Conservation (phyloP, 2,113 vertebrate genomes). For the Gallinago jamesoni region DNA sequence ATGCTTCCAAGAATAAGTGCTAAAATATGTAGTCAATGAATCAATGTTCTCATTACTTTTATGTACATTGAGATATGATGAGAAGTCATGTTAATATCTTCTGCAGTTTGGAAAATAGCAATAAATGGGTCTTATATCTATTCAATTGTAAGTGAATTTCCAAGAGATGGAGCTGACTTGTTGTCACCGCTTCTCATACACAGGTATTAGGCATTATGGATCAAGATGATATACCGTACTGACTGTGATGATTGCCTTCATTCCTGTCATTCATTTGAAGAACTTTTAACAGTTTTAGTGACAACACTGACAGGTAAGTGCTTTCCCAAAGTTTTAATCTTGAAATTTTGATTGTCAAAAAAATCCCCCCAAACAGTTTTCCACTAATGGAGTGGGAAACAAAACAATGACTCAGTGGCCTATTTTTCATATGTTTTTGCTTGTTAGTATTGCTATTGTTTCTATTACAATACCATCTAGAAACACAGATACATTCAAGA, state of each 20-base stretch:
- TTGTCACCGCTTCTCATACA: background rate
- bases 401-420: background rate
- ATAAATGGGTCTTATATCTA: background rate
- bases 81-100: background rate
- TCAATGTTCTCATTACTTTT: background rate
- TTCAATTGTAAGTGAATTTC: background rate
- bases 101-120: background rate
- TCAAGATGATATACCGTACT: background rate
- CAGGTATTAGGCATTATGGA: background rate
- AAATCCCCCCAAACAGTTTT: background rate
- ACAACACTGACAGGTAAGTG: background rate
- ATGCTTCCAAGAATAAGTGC: background rate
- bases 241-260: background rate
- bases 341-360: background rate
- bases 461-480: background rate
- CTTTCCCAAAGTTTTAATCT: background rate
- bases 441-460: background rate
- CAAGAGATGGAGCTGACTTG: background rate
- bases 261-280: background rate
- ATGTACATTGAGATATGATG: background rate
- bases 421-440: background rate
- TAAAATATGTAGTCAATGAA: background rate
- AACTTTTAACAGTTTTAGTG: background rate
- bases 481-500: background rate
- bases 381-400: background rate